Conservation (phyloP, 2,888 invertebrate species). For the Eupithecia pulchellata region DNA sequence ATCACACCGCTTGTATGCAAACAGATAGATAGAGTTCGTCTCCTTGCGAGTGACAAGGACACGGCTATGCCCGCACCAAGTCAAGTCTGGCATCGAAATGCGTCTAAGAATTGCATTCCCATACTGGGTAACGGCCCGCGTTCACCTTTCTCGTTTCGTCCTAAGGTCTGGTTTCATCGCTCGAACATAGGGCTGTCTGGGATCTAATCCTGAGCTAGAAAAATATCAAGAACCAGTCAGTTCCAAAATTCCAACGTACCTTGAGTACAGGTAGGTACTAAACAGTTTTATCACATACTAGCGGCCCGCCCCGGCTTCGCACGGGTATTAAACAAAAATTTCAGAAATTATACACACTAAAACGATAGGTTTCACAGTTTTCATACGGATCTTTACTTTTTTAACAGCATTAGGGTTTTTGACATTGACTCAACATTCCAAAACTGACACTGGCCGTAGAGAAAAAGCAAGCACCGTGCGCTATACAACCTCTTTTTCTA, state of each 20-base stretch:
- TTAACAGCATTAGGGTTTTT: too few species aligned
- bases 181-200: constrained; percentile 46
- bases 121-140: constrained; percentile 79
- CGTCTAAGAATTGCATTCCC: constrained; percentile 82
- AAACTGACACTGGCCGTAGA: too few species aligned
- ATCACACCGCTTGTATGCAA: constrained; percentile 77
- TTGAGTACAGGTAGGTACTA: neutral
- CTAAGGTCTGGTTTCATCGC: constrained; percentile 68
- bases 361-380: too few species aligned
- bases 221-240: neutral
- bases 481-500: too few species aligned
- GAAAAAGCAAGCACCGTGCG: too few species aligned
- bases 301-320: too few species aligned
- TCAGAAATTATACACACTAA: too few species aligned
- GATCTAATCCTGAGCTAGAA: constrained; percentile 16
- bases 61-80: constrained; percentile 61
- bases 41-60: constrained; percentile 60
- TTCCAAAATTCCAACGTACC: neutral
- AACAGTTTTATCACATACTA: neutral
- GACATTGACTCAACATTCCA: too few species aligned
- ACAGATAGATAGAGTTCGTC: constrained; percentile 65
- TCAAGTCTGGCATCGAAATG: constrained; percentile 67
- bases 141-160: constrained; percentile 71
- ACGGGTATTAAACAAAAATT: too few species aligned
- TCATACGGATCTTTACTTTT: too few species aligned